Evolutionary conservation across 2,113 vertebrate species (phyloP).

Genomic region (Gymnocephalus cernua): DNA sequence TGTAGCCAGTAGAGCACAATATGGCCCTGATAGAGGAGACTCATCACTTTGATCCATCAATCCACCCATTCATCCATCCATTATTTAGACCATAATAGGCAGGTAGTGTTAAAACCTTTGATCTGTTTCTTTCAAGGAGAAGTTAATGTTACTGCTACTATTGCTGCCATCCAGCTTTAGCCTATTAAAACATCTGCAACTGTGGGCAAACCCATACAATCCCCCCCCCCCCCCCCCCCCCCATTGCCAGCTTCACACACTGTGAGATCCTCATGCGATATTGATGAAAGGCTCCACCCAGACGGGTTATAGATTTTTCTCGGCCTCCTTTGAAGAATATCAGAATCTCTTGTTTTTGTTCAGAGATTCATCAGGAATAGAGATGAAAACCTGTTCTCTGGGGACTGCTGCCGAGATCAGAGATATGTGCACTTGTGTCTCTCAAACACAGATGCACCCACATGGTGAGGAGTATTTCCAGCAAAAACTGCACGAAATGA

Average conservation of each 20-base stretch:
- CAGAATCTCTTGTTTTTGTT: slow-evolving; percentile 74
- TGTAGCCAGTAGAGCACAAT: slow-evolving; percentile 46
- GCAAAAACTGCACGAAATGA: slow-evolving; percentile 61
- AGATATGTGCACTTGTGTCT: slow-evolving; percentile 57
- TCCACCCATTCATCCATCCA: neutral
- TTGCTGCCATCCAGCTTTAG: slow-evolving; percentile 22
- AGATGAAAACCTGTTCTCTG: slow-evolving; percentile 73
- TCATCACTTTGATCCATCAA: slow-evolving; percentile 7
- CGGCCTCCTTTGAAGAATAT: slow-evolving; percentile 78
- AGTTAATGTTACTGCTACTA: neutral
- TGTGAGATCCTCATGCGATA: slow-evolving; percentile 75
- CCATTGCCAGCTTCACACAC: slow-evolving; percentile 49
- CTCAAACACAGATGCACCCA: slow-evolving; percentile 57
- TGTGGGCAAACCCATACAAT: slow-evolving; percentile 39
- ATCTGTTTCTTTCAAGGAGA: slow-evolving; percentile 35
- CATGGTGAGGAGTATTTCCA: slow-evolving; percentile 52
- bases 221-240: no score
- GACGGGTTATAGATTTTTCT: slow-evolving; percentile 77
- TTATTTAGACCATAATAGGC: slow-evolving; percentile 8
- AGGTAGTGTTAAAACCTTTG: slow-evolving; percentile 19
- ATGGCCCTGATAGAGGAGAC: slow-evolving; percentile 30
- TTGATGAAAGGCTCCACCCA: slow-evolving; percentile 80
- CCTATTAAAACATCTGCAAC: slow-evolving; percentile 47
- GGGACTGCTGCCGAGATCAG: slow-evolving; percentile 74
- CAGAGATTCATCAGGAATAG: slow-evolving; percentile 70